Percentiles rank a stretch among this genome's conserved stretches.
Evolutionary conservation across 2,113 vertebrate genomes (phyloP).

Genomic region (Cyanoderma ruficeps): DNA sequence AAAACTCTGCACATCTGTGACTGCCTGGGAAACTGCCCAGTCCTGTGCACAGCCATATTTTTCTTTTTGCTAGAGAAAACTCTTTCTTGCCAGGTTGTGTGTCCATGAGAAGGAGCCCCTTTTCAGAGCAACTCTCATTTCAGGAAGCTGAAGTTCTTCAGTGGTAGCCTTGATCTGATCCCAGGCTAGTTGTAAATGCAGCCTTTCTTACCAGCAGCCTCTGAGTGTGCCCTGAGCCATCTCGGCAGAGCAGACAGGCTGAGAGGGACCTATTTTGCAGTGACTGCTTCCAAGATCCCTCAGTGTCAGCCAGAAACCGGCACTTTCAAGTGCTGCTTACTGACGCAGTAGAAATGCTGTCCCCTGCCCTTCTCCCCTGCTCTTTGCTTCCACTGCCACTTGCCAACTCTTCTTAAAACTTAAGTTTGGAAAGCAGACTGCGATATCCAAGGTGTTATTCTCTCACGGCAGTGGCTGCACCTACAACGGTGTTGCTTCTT

Average conservation of each 20-base stretch:
- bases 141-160: constrained; percentile 53
- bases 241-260: constrained; percentile 35
- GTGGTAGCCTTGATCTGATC: constrained; percentile 59
- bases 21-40: constrained; percentile 13
- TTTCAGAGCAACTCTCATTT: constrained; percentile 43
- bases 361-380: constrained; percentile 59
- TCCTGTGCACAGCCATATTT: constrained; percentile 1
- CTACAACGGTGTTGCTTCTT: neutral
- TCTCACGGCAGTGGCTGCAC: neutral
- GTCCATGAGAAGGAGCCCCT: constrained; percentile 31
- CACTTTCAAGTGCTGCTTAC: constrained; percentile 66
- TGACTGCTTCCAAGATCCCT: constrained; percentile 50
- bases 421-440: neutral
- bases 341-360: constrained; percentile 52
- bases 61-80: neutral
- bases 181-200: constrained; percentile 59
- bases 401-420: constrained; percentile 37
- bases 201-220: constrained; percentile 48
- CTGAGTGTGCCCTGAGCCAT: constrained; percentile 39
- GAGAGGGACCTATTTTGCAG: constrained; percentile 51
- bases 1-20: constrained; percentile 16
- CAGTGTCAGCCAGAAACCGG: constrained; percentile 56
- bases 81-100: neutral
- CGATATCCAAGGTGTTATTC: neutral
- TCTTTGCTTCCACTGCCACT: constrained; percentile 57